Conservation (phyloP, 2,888 invertebrate genomes). For the Maniola hyperantus region DNA sequence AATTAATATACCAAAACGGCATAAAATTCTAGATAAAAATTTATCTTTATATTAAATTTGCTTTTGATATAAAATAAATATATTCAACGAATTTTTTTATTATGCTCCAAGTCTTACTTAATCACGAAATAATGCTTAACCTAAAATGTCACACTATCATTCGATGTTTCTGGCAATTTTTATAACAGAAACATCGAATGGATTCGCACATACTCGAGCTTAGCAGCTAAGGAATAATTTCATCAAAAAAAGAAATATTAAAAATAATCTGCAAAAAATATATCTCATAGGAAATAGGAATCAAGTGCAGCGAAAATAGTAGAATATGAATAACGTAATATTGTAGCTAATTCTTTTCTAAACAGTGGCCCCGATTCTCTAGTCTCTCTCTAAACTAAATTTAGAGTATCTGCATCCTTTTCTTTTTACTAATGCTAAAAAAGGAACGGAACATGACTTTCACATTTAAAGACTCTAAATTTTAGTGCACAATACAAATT, state of each 20-base stretch:
- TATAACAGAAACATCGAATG: slow-evolving; percentile 18
- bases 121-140: slow-evolving; percentile 53
- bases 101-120: slow-evolving; percentile 38
- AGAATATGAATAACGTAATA: slow-evolving; percentile 28
- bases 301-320: slow-evolving; percentile 38
- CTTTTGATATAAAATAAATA: slow-evolving; percentile 39
- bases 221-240: slow-evolving; percentile 63
- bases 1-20: slow-evolving; percentile 46
- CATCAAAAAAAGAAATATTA: slow-evolving; percentile 49
- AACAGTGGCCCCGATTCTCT: too few species aligned
- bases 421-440: too few species aligned
- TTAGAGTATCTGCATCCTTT: too few species aligned
- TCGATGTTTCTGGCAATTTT: slow-evolving; percentile 11
- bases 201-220: slow-evolving; percentile 21
- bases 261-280: slow-evolving; percentile 50
- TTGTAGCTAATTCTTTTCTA: too few species aligned
- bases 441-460: too few species aligned
- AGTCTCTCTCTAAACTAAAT: too few species aligned
- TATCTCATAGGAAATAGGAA: slow-evolving; percentile 51
- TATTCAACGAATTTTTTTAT: slow-evolving; percentile 24
- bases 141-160: slow-evolving; percentile 33
- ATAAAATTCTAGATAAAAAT: slow-evolving; percentile 50
- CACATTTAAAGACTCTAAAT: too few species aligned
- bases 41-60: slow-evolving; percentile 45
- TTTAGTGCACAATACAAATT: too few species aligned